phyloP scores from a whole-genome alignment of 2,797 vertebrate genomes.

The Eupleurogrammus muticus region DNA sequence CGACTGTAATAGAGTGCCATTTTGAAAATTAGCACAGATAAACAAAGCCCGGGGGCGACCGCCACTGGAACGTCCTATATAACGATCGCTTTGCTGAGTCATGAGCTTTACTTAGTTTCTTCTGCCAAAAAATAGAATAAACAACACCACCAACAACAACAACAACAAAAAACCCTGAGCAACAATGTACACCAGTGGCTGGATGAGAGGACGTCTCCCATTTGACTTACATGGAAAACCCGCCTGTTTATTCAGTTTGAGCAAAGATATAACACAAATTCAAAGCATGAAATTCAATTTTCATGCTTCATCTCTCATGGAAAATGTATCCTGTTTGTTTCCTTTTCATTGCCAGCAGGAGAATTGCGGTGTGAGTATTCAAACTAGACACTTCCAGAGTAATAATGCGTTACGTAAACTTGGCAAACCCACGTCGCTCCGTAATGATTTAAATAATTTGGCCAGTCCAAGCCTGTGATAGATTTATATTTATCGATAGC shows the following conservation, averaged over 20 bases:
- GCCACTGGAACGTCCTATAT: slow-evolving; percentile 35
- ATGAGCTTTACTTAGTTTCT: slow-evolving; percentile 37
- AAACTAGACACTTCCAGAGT: slow-evolving; percentile 19
- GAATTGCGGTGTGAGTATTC: slow-evolving; percentile 28
- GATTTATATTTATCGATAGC: slow-evolving; percentile 26
- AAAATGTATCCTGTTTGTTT: slow-evolving; percentile 19
- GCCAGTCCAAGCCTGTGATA: slow-evolving; percentile 4
- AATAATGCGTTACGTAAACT: slow-evolving; percentile 30
- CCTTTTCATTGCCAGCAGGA: slow-evolving; percentile 18
- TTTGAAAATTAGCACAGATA: slow-evolving; percentile 65
- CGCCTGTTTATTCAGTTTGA: slow-evolving; percentile 22
- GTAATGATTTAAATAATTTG: slow-evolving; percentile 35
- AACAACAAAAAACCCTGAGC: slow-evolving; percentile 11
- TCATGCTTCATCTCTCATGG: slow-evolving; percentile 18
- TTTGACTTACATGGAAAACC: slow-evolving; percentile 25
- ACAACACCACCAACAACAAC: slow-evolving; percentile 9
- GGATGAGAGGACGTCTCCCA: slow-evolving; percentile 30
- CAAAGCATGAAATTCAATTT: slow-evolving; percentile 36
- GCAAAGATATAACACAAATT: slow-evolving; percentile 15
- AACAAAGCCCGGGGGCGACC: slow-evolving; percentile 54
- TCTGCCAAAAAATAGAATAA: slow-evolving; percentile 38
- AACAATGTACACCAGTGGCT: slow-evolving; percentile 21
- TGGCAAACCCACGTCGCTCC: slow-evolving; percentile 28
- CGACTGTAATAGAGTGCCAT: slow-evolving; percentile 49
- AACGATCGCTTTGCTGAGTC: slow-evolving; percentile 56